Evolutionary conservation across 2,113 vertebrate species (phyloP).

Genomic region (Noturus placidus): DNA sequence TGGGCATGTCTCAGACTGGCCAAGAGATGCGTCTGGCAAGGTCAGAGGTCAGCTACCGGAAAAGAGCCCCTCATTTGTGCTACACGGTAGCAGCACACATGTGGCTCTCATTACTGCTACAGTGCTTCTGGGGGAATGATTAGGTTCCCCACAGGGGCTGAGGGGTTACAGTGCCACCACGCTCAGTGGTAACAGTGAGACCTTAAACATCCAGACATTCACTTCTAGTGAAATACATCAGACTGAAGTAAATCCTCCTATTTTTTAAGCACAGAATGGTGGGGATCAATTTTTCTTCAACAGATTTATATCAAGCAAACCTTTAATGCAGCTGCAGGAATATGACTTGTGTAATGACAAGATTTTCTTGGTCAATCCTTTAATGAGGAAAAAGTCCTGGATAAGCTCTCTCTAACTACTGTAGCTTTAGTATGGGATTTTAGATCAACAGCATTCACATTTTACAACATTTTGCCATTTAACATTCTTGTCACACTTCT

Average conservation of each 20-base stretch:
- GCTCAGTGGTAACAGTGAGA: constrained; percentile 8
- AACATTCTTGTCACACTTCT: background rate
- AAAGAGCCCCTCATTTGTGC: constrained; percentile 66
- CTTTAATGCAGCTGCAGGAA: constrained; percentile 6
- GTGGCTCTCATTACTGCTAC: constrained; percentile 67
- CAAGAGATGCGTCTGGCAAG: constrained; percentile 52
- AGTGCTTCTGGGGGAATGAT: constrained; percentile 62
- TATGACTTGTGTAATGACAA: background rate
- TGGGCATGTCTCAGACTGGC: constrained; percentile 46
- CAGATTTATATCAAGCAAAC: background rate
- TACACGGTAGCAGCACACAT: constrained; percentile 65
- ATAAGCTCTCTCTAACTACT: background rate
- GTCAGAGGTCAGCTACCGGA: constrained; percentile 58
- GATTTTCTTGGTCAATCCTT: background rate
- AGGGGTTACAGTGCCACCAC: constrained; percentile 36
- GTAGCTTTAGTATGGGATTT: background rate
- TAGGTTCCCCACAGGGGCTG: constrained; percentile 19
- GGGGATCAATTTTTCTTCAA: background rate
- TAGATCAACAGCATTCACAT: background rate
- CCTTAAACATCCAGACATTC: constrained; percentile 8
- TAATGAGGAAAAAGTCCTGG: background rate
- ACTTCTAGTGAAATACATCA: background rate
- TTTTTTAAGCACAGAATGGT: background rate
- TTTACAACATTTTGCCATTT: background rate
- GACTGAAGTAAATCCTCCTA: constrained; percentile 16